A percentile compares a stretch with the other conserved stretches of the same genome.
phyloP scores from a whole-genome alignment of 2,888 invertebrate genomes.

The Beris morrisii region DNA sequence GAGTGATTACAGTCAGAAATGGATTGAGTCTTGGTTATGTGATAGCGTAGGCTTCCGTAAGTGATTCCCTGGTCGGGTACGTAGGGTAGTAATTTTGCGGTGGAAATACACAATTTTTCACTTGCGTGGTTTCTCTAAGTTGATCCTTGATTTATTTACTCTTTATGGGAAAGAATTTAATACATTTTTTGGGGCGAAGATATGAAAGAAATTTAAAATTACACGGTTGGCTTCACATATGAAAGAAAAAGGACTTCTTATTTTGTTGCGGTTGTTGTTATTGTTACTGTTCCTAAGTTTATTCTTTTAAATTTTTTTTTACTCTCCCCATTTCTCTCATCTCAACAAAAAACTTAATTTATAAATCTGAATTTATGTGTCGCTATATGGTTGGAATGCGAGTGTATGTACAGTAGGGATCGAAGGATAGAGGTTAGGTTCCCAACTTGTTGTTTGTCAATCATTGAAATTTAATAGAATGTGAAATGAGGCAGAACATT shows the following conservation, averaged over 20 bases:
- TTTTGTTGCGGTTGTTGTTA: constrained; percentile 6
- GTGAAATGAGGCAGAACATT: constrained; percentile 26
- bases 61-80: too few species aligned
- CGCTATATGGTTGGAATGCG: not conserved
- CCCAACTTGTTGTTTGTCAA: constrained; percentile 22
- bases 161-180: constrained; percentile 18
- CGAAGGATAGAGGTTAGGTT: not conserved
- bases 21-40: too few species aligned
- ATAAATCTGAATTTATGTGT: not conserved
- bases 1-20: too few species aligned
- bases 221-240: constrained; percentile 25
- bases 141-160: constrained; percentile 32
- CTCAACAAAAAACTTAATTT: too few species aligned
- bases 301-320: too few species aligned
- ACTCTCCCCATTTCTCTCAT: too few species aligned
- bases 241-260: constrained; percentile 14
- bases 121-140: constrained; percentile 27
- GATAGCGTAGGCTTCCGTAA: too few species aligned
- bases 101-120: constrained; percentile 33
- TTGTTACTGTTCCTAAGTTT: not conserved
- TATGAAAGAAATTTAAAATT: constrained; percentile 11
- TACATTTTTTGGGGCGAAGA: constrained; percentile 21
- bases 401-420: not conserved
- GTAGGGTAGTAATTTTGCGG: constrained; percentile 5
- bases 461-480: constrained; percentile 30